A percentile compares a stretch with the other conserved stretches of the same genome.
Conservation (phyloP, 1,140 invertebrate genomes). For the Apolygus lucorum region DNA sequence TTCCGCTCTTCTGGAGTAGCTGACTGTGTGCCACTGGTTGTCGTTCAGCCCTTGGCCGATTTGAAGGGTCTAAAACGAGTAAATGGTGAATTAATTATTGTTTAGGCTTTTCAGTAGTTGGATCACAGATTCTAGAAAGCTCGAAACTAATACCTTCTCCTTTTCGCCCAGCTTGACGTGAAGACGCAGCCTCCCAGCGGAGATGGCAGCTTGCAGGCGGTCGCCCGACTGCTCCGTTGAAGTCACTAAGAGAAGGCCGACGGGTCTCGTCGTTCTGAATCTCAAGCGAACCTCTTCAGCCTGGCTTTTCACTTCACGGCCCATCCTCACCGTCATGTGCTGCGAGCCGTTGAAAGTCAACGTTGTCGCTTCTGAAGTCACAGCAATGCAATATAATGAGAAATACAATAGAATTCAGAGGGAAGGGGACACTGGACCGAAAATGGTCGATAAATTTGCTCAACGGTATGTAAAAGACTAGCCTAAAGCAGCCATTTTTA, state of each 20-base stretch:
- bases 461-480: too few relatives aligned
- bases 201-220: conserved; percentile 70
- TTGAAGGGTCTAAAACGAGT: conserved; percentile 59
- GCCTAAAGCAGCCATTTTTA: too few relatives aligned
- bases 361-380: conserved; percentile 74
- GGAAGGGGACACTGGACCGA: too few relatives aligned
- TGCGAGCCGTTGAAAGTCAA: conserved; percentile 82
- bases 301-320: conserved; percentile 73
- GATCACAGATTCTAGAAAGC: not conserved
- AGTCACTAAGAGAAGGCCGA: conserved; percentile 62
- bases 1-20: conserved; percentile 72
- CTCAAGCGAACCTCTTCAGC: conserved; percentile 83
- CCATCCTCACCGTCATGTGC: conserved; percentile 68
- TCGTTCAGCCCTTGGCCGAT: conserved; percentile 80
- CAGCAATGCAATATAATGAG: not conserved
- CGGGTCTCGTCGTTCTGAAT: conserved; percentile 72
- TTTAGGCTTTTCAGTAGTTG: too few relatives aligned
- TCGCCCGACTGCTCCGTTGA: conserved; percentile 67
- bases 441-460: too few relatives aligned
- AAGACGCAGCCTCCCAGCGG: conserved; percentile 67
- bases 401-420: not conserved
- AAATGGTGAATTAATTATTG: not conserved
- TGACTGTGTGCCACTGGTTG: conserved; percentile 88
- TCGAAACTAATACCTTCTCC: conserved; percentile 58
- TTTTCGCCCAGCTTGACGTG: conserved; percentile 73